phyloP scores from a whole-genome alignment of 2,797 vertebrate genomes.

The Remorina albescens region DNA sequence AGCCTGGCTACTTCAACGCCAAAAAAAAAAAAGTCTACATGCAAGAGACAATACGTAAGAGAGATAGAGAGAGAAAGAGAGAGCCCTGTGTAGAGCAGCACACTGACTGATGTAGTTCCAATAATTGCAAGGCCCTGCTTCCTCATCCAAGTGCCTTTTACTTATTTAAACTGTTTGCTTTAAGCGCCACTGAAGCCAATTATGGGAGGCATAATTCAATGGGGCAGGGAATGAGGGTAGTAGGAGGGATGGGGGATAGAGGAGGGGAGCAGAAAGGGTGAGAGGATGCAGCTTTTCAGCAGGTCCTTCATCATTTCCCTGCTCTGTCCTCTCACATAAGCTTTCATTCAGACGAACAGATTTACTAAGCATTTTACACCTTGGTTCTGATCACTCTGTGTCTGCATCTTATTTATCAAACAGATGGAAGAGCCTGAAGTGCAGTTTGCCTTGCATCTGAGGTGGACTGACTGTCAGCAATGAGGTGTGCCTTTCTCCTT shows the following conservation, averaged over 20 bases:
- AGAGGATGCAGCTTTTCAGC: conserved; percentile 52
- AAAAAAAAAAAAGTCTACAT: conserved; percentile 38
- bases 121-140: conserved; percentile 85
- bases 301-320: conserved; percentile 50
- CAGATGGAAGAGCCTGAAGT: background rate
- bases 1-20: conserved; percentile 12
- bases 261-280: conserved; percentile 33
- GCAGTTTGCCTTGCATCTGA: background rate
- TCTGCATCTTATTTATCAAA: conserved; percentile 1
- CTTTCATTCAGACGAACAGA: conserved; percentile 33
- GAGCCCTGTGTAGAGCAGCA: conserved; percentile 53
- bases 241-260: conserved; percentile 34
- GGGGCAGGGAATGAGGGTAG: conserved; percentile 69
- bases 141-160: conserved; percentile 85
- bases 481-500: background rate
- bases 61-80: conserved; percentile 30
- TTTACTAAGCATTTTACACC: conserved; percentile 23
- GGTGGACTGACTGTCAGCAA: background rate
- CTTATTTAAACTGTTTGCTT: conserved; percentile 90
- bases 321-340: conserved; percentile 36
- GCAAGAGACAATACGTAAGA: conserved; percentile 43
- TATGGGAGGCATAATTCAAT: conserved; percentile 85
- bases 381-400: conserved; percentile 26
- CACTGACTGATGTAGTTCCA: conserved; percentile 91
- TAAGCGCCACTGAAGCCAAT: conserved; percentile 86